Percentiles rank a stretch among this genome's conserved stretches.
Evolutionary conservation across 1,140 invertebrate species (phyloP).

Genomic region (Condylostylus longicornis): DNA sequence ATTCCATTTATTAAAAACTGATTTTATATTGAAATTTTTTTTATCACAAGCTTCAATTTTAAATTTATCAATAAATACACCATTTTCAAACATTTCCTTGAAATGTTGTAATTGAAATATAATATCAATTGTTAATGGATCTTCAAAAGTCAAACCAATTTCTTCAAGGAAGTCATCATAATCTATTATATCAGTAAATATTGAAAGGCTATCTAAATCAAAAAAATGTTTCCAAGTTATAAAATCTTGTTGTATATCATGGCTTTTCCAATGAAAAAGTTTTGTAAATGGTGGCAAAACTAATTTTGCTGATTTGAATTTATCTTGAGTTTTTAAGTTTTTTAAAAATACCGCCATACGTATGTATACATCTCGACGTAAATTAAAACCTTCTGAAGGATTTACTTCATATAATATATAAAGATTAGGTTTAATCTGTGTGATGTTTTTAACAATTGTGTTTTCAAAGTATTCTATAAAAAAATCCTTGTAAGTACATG

Average conservation of each 20-base stretch:
- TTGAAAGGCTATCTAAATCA: conserved; percentile 60
- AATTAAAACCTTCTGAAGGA: conserved; percentile 89
- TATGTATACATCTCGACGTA: conserved; percentile 89
- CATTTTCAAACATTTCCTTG: conserved; percentile 65
- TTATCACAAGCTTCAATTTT: conserved; percentile 40
- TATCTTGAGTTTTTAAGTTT: conserved; percentile 38
- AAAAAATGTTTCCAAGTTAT: conserved; percentile 71
- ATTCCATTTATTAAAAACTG: conserved; percentile 45
- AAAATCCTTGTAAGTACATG: too few species aligned
- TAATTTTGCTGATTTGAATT: conserved; percentile 37
- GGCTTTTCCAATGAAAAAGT: conserved; percentile 77
- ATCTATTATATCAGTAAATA: conserved; percentile 77
- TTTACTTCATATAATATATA: conserved; percentile 76
- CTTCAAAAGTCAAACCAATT: conserved; percentile 17
- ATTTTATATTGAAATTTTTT: too few species aligned
- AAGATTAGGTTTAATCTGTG: too few species aligned
- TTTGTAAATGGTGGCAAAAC: conserved; percentile 83
- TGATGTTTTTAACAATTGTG: too few species aligned
- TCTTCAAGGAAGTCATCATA: conserved; percentile 57
- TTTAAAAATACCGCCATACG: conserved; percentile 69
- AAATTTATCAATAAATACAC: conserved; percentile 71
- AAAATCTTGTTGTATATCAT: conserved; percentile 29
- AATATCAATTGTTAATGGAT: conserved; percentile 39
- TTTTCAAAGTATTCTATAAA: too few species aligned
- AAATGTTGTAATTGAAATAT: conserved; percentile 76